A percentile compares a stretch with the other conserved stretches of the same genome.
Evolutionary conservation across 2,888 invertebrate genomes (phyloP).

Genomic region (Melanchra persicariae): DNA sequence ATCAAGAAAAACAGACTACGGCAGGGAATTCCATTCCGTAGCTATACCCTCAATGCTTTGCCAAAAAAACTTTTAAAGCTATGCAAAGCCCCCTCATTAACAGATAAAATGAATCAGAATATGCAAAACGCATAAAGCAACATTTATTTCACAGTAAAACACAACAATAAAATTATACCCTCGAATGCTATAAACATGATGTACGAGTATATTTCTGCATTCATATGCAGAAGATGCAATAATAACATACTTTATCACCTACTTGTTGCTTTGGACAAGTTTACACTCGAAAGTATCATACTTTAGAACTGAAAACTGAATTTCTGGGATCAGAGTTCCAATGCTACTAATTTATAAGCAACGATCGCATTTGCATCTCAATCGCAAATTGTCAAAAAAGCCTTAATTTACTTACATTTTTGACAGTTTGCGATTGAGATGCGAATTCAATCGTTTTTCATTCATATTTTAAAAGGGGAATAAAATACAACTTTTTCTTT

Average conservation of each 20-base stretch:
- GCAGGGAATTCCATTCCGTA: no score
- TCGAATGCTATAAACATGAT: constrained; percentile 25
- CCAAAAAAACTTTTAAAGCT: background rate
- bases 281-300: background rate
- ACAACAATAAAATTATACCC: constrained; percentile 14
- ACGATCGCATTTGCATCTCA: no score
- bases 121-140: background rate
- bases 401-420: no score
- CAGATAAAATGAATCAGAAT: constrained; percentile 5
- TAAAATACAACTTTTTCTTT: no score
- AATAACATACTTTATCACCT: constrained; percentile 16
- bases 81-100: background rate
- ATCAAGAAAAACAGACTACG: no score
- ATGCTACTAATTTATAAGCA: no score
- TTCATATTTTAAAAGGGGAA: no score
- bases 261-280: constrained; percentile 29
- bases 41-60: background rate
- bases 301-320: background rate
- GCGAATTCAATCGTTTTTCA: no score
- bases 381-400: no score
- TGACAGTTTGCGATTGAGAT: no score
- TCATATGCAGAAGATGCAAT: constrained; percentile 23
- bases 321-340: background rate
- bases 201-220: constrained; percentile 1
- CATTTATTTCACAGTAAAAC: constrained; percentile 2